These are phyloP conservation scores for Gobio gobio DNA, from an alignment of 2,113 vertebrate species.

Conservation along the genomic window DNA sequence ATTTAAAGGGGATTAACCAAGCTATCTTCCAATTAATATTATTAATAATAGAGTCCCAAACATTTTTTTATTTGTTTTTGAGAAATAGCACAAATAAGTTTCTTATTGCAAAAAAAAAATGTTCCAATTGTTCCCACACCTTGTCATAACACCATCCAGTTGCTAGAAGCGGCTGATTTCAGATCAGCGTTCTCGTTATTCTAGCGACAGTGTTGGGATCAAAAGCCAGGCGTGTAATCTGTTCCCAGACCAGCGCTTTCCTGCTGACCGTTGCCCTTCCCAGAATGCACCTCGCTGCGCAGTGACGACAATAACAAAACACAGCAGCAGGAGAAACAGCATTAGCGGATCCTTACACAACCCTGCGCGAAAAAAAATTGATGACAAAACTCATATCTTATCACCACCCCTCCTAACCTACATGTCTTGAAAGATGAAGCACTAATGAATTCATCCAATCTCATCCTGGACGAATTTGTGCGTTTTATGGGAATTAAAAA, in stretches of 20 bases:
- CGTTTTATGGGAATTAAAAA: conserved; percentile 15
- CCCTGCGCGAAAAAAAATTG: conserved; percentile 28
- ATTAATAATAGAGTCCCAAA: no score
- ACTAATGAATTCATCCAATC: not conserved
- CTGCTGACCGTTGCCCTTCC: conserved; percentile 50
- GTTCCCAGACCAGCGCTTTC: conserved; percentile 37
- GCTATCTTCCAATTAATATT: no score
- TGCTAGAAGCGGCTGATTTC: not conserved
- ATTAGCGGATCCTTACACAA: conserved; percentile 41
- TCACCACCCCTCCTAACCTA: not conserved
- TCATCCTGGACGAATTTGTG: not conserved
- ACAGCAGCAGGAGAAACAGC: conserved; percentile 63
- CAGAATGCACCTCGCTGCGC: conserved; percentile 69
- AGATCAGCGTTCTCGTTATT: not conserved
- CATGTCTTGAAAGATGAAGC: not conserved
- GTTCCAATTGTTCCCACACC: not conserved
- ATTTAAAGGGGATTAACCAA: no score
- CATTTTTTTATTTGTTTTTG: no score
- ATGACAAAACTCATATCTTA: conserved; percentile 21
- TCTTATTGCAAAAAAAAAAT: no score
- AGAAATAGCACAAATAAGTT: no score
- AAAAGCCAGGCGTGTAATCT: not conserved
- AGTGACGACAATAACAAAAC: conserved; percentile 83
- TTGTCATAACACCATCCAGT: no score
- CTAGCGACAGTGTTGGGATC: not conserved